phyloP scores from a whole-genome alignment of 2,797 vertebrate species.

The Coccyzus lansbergi region DNA sequence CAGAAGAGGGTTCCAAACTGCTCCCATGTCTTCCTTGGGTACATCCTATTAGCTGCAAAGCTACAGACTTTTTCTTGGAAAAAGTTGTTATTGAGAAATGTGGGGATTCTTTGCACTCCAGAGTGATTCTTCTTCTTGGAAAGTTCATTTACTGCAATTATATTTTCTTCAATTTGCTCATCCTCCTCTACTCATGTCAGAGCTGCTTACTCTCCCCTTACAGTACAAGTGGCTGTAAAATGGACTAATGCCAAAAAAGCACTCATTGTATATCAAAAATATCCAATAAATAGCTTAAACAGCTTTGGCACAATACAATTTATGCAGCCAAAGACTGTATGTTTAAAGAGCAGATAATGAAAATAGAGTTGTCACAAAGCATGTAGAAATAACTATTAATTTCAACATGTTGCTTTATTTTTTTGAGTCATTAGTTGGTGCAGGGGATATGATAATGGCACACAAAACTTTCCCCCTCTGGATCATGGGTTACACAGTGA shows the following conservation, averaged over 20 bases:
- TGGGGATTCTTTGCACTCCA: neutral
- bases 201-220: neutral
- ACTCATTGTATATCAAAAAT: neutral
- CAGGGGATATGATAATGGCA: neutral
- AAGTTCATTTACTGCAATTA: neutral
- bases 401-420: neutral
- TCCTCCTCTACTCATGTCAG: neutral
- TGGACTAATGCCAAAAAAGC: constrained; percentile 23
- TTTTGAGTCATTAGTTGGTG: neutral
- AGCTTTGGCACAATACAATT: neutral
- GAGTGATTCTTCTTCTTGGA: neutral
- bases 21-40: neutral
- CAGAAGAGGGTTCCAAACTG: neutral
- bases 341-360: neutral
- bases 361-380: neutral
- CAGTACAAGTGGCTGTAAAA: neutral
- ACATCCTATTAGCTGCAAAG: neutral
- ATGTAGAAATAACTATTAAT: neutral
- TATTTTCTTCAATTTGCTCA: neutral
- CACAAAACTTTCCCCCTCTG: neutral
- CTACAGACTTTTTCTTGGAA: neutral
- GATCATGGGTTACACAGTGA: neutral
- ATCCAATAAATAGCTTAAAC: neutral
- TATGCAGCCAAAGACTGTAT: neutral
- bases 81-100: neutral